Evolutionary conservation across 2,797 vertebrate species (phyloP).

Genomic region (Rhyacichthys aspro): DNA sequence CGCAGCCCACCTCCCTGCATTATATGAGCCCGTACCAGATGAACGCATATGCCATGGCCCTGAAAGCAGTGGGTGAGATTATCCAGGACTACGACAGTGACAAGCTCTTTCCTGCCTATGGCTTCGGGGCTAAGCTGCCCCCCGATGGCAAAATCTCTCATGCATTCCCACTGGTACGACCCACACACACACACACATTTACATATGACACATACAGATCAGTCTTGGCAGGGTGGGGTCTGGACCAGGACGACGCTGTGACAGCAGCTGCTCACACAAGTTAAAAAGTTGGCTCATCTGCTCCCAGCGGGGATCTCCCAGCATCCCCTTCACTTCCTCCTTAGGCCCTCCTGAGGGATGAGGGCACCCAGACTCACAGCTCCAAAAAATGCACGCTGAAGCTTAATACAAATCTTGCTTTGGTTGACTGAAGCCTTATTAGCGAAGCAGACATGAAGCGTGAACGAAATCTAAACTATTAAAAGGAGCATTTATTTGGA

Average conservation of each 20-base stretch:
- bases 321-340: slow-evolving; percentile 48
- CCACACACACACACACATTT: slow-evolving; percentile 17
- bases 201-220: slow-evolving; percentile 27
- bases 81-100: slow-evolving; percentile 99
- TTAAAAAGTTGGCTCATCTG: slow-evolving; percentile 56
- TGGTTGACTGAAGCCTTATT: background rate
- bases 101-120: slow-evolving; percentile 97
- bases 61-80: slow-evolving; percentile 97
- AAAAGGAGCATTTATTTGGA: no score
- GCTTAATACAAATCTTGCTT: background rate
- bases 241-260: slow-evolving; percentile 35
- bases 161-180: slow-evolving; percentile 91
- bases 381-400: slow-evolving; percentile 27
- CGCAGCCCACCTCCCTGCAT: slow-evolving; percentile 96
- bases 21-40: slow-evolving; percentile 98
- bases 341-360: slow-evolving; percentile 44
- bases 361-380: slow-evolving; percentile 30
- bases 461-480: no score
- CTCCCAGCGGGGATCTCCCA: slow-evolving; percentile 58
- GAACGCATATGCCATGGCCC: slow-evolving; percentile 96
- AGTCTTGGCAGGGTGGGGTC: slow-evolving; percentile 35
- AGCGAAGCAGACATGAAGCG: background rate
- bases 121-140: slow-evolving; percentile 96
- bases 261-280: slow-evolving; percentile 62
- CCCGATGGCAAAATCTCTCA: slow-evolving; percentile 96